A percentile compares a stretch with the other conserved stretches of the same genome.
Conservation (phyloP, 2,113 vertebrate species). For the Platichthys flesus region DNA sequence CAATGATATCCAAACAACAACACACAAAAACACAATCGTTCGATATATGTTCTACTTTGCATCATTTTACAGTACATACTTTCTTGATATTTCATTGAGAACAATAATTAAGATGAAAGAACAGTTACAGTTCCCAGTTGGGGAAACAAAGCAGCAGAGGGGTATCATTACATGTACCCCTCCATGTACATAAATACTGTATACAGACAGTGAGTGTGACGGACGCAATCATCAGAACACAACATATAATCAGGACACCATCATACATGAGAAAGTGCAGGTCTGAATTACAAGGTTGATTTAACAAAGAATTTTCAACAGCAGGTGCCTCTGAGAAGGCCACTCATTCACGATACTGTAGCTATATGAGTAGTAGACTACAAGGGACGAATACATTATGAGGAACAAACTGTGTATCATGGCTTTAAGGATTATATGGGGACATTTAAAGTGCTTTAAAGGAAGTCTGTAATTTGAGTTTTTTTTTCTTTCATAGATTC, state of each 20-base stretch:
- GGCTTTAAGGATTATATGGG: not conserved
- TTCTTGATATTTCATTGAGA: not conserved
- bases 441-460: constrained; percentile 43
- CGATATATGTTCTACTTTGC: constrained; percentile 42
- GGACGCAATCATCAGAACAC: not conserved
- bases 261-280: constrained; percentile 9
- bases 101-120: constrained; percentile 7
- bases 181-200: constrained; percentile 5
- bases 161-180: not conserved
- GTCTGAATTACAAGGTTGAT: constrained; percentile 2
- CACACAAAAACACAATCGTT: constrained; percentile 46
- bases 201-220: not conserved
- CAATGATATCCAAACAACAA: constrained; percentile 50
- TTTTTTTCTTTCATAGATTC: not conserved
- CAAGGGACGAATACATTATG: not conserved
- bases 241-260: not conserved
- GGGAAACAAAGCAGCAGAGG: not conserved
- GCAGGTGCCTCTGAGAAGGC: not conserved
- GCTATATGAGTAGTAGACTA: too few species aligned
- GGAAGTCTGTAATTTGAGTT: not conserved
- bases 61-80: constrained; percentile 39
- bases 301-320: not conserved
- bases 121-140: not conserved
- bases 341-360: too few species aligned
- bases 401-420: not conserved